Evolutionary conservation across 2,888 invertebrate genomes (phyloP).

Genomic region (Drosophila mulleri): DNA sequence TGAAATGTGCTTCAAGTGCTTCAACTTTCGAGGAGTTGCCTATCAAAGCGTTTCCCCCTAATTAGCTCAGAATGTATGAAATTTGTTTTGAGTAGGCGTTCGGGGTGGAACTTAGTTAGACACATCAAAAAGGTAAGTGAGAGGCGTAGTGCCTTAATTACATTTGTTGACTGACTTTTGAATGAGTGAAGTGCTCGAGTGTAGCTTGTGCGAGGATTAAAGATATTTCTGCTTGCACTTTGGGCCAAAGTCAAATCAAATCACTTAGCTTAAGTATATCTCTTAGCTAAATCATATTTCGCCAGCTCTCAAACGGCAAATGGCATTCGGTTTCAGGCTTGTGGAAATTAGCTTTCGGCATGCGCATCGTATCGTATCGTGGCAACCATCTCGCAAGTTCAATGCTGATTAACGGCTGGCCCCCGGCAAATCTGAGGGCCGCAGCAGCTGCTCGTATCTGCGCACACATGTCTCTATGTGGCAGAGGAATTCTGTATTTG

Average conservation of each 20-base stretch:
- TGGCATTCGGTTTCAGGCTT: constrained; percentile 13
- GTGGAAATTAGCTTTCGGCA: constrained; percentile 42
- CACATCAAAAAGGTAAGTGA: neutral
- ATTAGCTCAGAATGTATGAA: neutral
- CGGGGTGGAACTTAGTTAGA: neutral
- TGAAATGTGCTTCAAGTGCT: neutral
- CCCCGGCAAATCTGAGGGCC: constrained; percentile 4
- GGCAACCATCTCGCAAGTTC: constrained; percentile 44
- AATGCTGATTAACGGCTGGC: constrained; percentile 57
- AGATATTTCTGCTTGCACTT: neutral
- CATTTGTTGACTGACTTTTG: neutral
- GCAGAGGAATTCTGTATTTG: constrained; percentile 19
- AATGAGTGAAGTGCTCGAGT: neutral
- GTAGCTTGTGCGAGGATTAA: neutral
- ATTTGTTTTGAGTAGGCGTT: neutral
- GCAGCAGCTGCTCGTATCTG: constrained; percentile 6
- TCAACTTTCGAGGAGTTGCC: neutral
- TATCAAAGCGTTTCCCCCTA: neutral
- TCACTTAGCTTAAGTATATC: neutral
- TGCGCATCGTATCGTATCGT: constrained; percentile 36
- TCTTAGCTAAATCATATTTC: neutral
- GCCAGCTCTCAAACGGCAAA: constrained; percentile 11
- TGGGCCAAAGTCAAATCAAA: neutral
- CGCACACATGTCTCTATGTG: constrained; percentile 14
- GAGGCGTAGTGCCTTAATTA: neutral